These are phyloP conservation scores for Dunckerocampus dactyliophorus DNA, from an alignment of 2,113 vertebrate species.

Conservation along the genomic window DNA sequence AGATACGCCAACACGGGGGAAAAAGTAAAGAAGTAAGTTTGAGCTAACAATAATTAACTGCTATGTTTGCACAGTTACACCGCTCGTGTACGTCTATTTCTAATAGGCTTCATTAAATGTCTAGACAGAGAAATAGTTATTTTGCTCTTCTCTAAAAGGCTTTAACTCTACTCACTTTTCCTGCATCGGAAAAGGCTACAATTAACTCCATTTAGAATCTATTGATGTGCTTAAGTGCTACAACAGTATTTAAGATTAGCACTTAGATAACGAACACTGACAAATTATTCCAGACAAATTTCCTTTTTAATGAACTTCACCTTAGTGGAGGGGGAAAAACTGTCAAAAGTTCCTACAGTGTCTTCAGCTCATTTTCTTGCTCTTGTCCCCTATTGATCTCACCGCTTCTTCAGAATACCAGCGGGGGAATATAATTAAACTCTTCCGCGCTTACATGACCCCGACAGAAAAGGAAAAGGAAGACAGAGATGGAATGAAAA, in stretches of 20 bases:
- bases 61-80: slow-evolving; percentile 15
- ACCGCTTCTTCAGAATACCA: slow-evolving; percentile 24
- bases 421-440: slow-evolving; percentile 29
- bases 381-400: slow-evolving; percentile 44
- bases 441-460: slow-evolving; percentile 38
- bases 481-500: slow-evolving; percentile 36
- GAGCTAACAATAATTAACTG: slow-evolving; percentile 39
- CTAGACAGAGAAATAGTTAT: slow-evolving; percentile 16
- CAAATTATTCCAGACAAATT: slow-evolving; percentile 10
- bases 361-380: slow-evolving; percentile 24
- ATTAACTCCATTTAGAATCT: slow-evolving; percentile 15
- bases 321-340: neutral
- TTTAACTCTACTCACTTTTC: neutral
- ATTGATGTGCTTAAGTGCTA: slow-evolving; percentile 18
- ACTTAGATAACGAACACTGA: slow-evolving; percentile 10
- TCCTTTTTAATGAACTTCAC: slow-evolving; percentile 9
- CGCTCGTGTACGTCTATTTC: slow-evolving; percentile 15
- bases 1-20: slow-evolving; percentile 8
- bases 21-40: slow-evolving; percentile 35
- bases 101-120: slow-evolving; percentile 26
- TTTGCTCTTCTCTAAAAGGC: slow-evolving; percentile 5
- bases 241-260: slow-evolving; percentile 9
- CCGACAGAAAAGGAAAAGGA: slow-evolving; percentile 14
- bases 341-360: slow-evolving; percentile 20
- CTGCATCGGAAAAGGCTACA: neutral